These are phyloP conservation scores for Heliothis virescens DNA, from an alignment of 1,140 invertebrate species.

Conservation along the genomic window DNA sequence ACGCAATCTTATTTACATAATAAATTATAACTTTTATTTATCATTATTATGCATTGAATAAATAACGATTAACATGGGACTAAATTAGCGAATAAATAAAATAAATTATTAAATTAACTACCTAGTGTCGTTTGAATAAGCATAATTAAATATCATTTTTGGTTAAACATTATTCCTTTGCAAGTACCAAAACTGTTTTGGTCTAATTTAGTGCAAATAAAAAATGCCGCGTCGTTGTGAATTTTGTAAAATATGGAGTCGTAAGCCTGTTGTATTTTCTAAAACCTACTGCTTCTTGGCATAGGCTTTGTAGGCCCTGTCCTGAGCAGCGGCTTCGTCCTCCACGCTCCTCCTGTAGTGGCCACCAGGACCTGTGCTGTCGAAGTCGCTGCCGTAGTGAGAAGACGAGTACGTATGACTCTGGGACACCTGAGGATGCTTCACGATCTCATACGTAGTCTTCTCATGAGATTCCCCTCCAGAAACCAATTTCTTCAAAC, in stretches of 20 bases:
- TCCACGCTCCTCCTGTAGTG: slow-evolving; percentile 88
- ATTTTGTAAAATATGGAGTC: slow-evolving; percentile 74
- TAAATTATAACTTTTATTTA: slow-evolving; percentile 47
- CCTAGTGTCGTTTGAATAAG: slow-evolving; percentile 67
- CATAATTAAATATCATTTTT: slow-evolving; percentile 60
- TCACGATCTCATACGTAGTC: slow-evolving; percentile 94
- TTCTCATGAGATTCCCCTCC: slow-evolving; percentile 89
- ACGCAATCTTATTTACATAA: slow-evolving; percentile 60
- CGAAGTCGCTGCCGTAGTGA: slow-evolving; percentile 90
- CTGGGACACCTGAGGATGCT: slow-evolving; percentile 93
- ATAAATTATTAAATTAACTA: slow-evolving; percentile 52
- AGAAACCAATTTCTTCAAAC: slow-evolving; percentile 91
- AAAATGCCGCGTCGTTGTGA: slow-evolving; percentile 68
- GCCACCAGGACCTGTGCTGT: slow-evolving; percentile 85
- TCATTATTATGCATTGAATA: slow-evolving; percentile 36
- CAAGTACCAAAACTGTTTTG: slow-evolving; percentile 62
- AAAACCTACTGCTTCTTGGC: slow-evolving; percentile 72
- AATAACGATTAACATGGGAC: slow-evolving; percentile 38
- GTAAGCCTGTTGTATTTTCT: slow-evolving; percentile 65
- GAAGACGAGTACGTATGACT: slow-evolving; percentile 91
- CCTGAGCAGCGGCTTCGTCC: slow-evolving; percentile 87
- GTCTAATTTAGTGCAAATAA: slow-evolving; percentile 51
- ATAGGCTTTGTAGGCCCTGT: slow-evolving; percentile 87
- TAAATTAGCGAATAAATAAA: slow-evolving; percentile 28
- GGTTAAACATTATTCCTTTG: slow-evolving; percentile 59